These are phyloP conservation scores for Exephanes ischioxanthus DNA, from an alignment of 2,888 invertebrate genomes.

Conservation along the genomic window DNA sequence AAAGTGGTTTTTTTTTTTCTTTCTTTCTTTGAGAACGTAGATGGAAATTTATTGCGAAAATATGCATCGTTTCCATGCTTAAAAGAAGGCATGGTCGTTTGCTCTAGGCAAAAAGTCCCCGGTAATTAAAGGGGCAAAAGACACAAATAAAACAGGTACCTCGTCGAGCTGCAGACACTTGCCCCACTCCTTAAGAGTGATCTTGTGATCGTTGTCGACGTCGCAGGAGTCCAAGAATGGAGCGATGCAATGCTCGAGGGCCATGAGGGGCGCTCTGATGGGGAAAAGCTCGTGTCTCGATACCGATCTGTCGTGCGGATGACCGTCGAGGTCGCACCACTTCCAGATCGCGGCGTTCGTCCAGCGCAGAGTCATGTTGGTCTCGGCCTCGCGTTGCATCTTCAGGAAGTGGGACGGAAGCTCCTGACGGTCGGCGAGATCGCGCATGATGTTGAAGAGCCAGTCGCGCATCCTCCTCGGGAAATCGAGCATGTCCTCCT, in stretches of 20 bases:
- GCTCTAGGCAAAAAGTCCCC: too few relatives aligned
- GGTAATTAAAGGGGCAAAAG: not conserved
- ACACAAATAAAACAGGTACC: constrained; percentile 84
- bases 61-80: too few relatives aligned
- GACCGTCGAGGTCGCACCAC: constrained; percentile 98
- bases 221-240: constrained; percentile 98
- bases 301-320: constrained; percentile 94
- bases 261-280: constrained; percentile 96
- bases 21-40: too few relatives aligned
- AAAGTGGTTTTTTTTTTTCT: too few relatives aligned
- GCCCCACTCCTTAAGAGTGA: constrained; percentile 97
- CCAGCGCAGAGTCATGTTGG: constrained; percentile 93
- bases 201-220: constrained; percentile 94
- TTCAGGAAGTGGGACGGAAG: constrained; percentile 92
- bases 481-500: constrained; percentile 96
- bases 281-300: constrained; percentile 98
- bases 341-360: constrained; percentile 99
- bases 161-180: constrained; percentile 93
- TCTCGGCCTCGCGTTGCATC: constrained; percentile 96
- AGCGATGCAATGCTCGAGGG: constrained; percentile 98
- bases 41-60: too few relatives aligned
- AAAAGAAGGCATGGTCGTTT: too few relatives aligned
- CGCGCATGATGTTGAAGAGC: constrained; percentile 99
- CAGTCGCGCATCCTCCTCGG: constrained; percentile 99
- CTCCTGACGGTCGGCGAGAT: constrained; percentile 95